Evolutionary conservation across 2,797 vertebrate species (phyloP).

Genomic region (Dallia pectoralis): DNA sequence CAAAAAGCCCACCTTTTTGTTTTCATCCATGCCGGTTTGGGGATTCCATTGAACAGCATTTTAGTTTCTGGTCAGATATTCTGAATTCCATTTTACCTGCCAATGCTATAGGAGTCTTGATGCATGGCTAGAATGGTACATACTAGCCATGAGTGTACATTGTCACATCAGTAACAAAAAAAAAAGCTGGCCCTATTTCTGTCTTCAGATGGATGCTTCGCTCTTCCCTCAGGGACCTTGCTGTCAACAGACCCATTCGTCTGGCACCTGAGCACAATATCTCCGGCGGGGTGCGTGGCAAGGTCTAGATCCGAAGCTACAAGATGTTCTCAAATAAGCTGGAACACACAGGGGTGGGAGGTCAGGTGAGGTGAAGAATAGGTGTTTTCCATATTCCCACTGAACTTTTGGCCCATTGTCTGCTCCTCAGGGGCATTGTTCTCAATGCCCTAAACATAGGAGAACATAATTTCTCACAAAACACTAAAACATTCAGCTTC

Average conservation of each 20-base stretch:
- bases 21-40: no score
- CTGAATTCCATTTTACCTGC: no score
- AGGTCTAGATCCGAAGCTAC: not conserved
- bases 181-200: not conserved
- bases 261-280: not conserved
- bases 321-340: not conserved
- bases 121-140: not conserved
- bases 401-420: no score
- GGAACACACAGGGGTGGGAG: not conserved
- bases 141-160: not conserved
- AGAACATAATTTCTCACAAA: no score
- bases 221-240: not conserved
- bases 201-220: not conserved
- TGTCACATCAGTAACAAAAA: not conserved
- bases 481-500: no score
- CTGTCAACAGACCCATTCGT: not conserved
- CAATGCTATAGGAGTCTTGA: not conserved
- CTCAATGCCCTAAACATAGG: no score
- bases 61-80: no score
- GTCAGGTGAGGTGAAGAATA: no score
- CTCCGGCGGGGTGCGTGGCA: not conserved
- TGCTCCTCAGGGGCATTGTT: no score
- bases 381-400: no score
- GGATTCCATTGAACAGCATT: no score
- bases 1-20: no score